Evolutionary conservation across 2,797 vertebrate genomes (phyloP).

Genomic region (Loris lydekkerianus): DNA sequence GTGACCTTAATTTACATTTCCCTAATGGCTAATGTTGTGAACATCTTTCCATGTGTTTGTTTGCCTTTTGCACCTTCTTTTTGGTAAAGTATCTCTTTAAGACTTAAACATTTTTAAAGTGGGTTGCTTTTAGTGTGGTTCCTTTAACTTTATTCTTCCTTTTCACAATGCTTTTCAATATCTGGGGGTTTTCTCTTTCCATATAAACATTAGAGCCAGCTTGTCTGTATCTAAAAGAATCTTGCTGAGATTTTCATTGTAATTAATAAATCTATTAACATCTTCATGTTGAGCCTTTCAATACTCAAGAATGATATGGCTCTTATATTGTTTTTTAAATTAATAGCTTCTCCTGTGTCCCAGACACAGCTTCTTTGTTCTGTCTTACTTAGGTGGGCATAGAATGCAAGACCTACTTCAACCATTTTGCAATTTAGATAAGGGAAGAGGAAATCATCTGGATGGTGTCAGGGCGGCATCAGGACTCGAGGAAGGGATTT

Average conservation of each 20-base stretch:
- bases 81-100: background rate
- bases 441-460: background rate
- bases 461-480: background rate
- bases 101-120: conserved; percentile 51
- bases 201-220: background rate
- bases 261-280: background rate
- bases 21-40: background rate
- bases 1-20: conserved; percentile 19
- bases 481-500: background rate
- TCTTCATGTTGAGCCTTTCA: conserved; percentile 29
- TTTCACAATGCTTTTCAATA: background rate
- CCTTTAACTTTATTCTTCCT: background rate
- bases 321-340: conserved; percentile 28
- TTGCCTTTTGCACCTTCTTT: conserved; percentile 17
- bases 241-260: background rate
- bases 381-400: background rate
- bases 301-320: background rate
- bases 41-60: background rate
- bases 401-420: background rate
- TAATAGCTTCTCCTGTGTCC: background rate
- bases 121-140: background rate
- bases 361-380: background rate
- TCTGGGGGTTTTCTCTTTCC: background rate
- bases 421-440: conserved; percentile 3
- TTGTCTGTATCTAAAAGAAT: background rate